Evolutionary conservation across 2,888 invertebrate genomes (phyloP), one percentile per base, ranked within the genome.

Genomic region (Rhagonycha lutea): DNA sequence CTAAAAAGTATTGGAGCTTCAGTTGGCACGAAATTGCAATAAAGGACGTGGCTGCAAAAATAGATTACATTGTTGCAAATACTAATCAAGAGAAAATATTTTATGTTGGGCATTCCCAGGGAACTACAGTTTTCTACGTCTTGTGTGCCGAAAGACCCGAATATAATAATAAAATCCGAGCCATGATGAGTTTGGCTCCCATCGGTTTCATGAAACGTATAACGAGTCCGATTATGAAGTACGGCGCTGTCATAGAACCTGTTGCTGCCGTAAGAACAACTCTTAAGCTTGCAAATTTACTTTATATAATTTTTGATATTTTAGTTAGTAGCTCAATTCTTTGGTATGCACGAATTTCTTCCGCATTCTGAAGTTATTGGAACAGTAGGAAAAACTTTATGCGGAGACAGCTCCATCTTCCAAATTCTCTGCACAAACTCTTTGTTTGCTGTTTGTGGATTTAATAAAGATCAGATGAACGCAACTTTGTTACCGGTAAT

Each of bases 11-110:
- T 73, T 82, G 82, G 82, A 77, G 81, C 62, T 83, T 82, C 69
- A 94, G 94, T 72, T 96, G 93, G 92, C 94, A 96, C 83, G 93
- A 95, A 84, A 94, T 96, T 85, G 94, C 93, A 0, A 86, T 90
- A 70, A 90, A 89, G 79, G 97, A 97, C 86, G 84, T 96, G 32
- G 95, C 96, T 0, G 91, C 94, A 0, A 93, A 92, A 88, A 92
- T 97, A 63, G 93, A 96, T 84, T 91, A 92, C 82, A 89, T 92
- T 12, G 86, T 92, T 0, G 81, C 24, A 23, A 10, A 14, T 24
- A 78, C 72, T 7, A 70, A 76, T 8, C 71, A 76, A 14, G 47
- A 75, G 11, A 63, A 75, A 11, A 18, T 80, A 26, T 72, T 65
- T 69, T 79, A 80, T 68, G 62, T 78, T 3, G 80, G 80, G 3